These are phyloP conservation scores for Sabatieria punctata DNA, from an alignment of 2,888 invertebrate species.

Conservation along the genomic window DNA sequence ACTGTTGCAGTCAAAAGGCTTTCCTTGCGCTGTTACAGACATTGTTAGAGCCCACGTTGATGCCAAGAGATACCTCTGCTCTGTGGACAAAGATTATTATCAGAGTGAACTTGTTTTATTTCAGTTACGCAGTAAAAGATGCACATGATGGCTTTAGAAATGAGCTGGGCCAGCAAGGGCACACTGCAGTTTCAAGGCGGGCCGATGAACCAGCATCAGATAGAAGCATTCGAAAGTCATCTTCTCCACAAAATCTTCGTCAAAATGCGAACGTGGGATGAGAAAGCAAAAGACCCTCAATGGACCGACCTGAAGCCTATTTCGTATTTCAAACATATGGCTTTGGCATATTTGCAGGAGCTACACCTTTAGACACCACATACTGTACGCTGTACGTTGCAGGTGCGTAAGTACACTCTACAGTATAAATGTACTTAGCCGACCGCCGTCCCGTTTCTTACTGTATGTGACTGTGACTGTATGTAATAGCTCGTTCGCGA, in stretches of 20 bases:
- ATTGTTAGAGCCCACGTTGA: slow-evolving; percentile 6
- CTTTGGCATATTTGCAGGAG: neutral
- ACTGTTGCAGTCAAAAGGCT: slow-evolving; percentile 1
- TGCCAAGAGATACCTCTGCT: slow-evolving; percentile 21
- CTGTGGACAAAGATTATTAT: slow-evolving; percentile 16
- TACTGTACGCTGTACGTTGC: no score
- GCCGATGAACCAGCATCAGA: slow-evolving; percentile 18
- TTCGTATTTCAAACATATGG: neutral
- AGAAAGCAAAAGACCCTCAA: slow-evolving; percentile 18
- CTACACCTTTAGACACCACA: no score
- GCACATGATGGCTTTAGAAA: no score
- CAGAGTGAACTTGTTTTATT: slow-evolving; percentile 13
- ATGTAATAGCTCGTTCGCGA: no score
- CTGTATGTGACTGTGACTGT: no score
- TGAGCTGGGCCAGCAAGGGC: slow-evolving; percentile 20
- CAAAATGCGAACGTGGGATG: slow-evolving; percentile 23
- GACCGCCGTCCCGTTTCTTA: no score
- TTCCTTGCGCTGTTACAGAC: slow-evolving; percentile 2
- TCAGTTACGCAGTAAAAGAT: no score
- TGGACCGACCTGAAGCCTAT: neutral
- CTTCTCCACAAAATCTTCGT: slow-evolving; percentile 16
- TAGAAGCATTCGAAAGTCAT: slow-evolving; percentile 15
- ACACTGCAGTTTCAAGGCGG: slow-evolving; percentile 25
- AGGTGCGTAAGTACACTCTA: no score
- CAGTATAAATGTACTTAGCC: no score